phyloP scores from a whole-genome alignment of 2,797 vertebrate genomes.

The Peromyscus eremicus region DNA sequence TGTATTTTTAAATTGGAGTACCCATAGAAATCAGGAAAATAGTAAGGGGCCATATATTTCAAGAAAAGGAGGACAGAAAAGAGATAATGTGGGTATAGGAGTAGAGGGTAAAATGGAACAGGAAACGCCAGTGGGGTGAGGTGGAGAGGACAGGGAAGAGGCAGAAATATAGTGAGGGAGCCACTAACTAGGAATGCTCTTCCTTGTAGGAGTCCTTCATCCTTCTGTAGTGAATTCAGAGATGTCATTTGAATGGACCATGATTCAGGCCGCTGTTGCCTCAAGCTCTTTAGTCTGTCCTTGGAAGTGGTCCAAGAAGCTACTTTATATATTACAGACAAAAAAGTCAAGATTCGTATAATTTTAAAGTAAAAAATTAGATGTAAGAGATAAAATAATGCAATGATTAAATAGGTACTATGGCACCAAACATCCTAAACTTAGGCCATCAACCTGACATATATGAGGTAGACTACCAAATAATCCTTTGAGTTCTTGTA shows the following conservation, averaged over 20 bases:
- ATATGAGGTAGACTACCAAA: not conserved
- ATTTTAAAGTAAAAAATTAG: slow-evolving; percentile 50
- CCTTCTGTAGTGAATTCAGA: not conserved
- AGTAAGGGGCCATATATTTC: not conserved
- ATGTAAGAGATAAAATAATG: not conserved
- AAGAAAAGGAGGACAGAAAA: not conserved
- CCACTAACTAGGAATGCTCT: not conserved
- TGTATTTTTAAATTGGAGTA: not conserved
- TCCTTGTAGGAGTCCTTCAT: not conserved
- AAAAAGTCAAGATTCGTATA: not conserved
- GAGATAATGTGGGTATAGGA: not conserved
- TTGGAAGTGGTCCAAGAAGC: not conserved
- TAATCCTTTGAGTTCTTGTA: not conserved
- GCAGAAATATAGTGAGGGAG: not conserved
- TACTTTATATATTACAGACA: not conserved
- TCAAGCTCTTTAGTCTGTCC: not conserved
- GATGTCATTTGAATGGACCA: not conserved
- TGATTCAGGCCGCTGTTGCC: not conserved
- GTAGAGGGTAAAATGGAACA: not conserved
- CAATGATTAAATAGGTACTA: not conserved
- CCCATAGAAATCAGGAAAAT: not conserved
- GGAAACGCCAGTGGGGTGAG: not conserved
- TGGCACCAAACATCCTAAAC: not conserved
- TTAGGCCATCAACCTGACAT: not conserved
- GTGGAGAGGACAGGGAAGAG: too few relatives aligned